Conservation (phyloP, 2,888 invertebrate species). For the Polyommatus icarus region DNA sequence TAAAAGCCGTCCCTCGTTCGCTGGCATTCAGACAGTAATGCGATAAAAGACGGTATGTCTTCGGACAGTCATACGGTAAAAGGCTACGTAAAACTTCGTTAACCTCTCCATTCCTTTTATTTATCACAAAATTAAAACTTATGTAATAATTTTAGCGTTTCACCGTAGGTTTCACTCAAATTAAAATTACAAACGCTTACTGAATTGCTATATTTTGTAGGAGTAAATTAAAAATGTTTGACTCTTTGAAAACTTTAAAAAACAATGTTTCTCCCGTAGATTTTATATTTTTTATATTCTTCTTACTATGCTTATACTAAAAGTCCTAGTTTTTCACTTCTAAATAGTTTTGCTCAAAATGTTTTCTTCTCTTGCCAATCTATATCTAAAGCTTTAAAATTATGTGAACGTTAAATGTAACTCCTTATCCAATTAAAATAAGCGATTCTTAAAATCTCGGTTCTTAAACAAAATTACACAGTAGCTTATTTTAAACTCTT, state of each 20-base stretch:
- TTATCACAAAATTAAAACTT: constrained; percentile 26
- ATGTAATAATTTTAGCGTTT: background rate
- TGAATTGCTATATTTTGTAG: background rate
- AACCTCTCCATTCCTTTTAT: constrained; percentile 25
- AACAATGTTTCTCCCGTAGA: background rate
- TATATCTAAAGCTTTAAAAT: too few relatives aligned
- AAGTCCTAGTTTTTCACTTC: too few relatives aligned
- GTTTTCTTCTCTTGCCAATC: background rate
- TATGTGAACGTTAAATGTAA: too few relatives aligned
- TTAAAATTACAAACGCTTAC: background rate
- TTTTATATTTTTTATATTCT: too few relatives aligned
- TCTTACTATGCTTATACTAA: too few relatives aligned
- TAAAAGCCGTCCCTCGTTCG: constrained; percentile 37
- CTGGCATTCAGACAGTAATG: constrained; percentile 35
- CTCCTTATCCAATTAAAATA: background rate
- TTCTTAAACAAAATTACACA: background rate
- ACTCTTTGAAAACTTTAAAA: background rate
- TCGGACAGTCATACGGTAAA: constrained; percentile 32
- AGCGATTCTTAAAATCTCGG: background rate
- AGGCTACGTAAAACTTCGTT: constrained; percentile 24
- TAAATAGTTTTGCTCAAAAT: background rate
- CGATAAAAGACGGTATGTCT: constrained; percentile 36
- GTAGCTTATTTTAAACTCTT: background rate
- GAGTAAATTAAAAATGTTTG: background rate
- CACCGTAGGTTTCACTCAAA: too few relatives aligned